Evolutionary conservation across 2,888 invertebrate species (phyloP).

Genomic region (Phania funesta): DNA sequence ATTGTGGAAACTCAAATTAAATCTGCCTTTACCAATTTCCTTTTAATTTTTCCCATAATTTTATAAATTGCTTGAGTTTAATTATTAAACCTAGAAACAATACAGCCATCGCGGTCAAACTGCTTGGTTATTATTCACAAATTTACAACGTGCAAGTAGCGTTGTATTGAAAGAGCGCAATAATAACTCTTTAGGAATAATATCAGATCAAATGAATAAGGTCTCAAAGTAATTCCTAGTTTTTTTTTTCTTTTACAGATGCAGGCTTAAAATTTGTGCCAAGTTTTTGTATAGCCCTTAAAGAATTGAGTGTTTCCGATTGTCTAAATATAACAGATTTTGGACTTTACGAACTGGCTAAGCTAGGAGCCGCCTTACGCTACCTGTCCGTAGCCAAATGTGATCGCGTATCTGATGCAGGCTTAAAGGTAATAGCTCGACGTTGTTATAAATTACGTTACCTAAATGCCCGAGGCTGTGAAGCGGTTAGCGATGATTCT

Average conservation of each 20-base stretch:
- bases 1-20: too few species aligned
- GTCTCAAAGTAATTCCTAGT: not conserved
- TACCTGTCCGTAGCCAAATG: conserved; percentile 97
- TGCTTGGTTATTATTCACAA: too few species aligned
- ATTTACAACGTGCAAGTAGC: too few species aligned
- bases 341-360: conserved; percentile 93
- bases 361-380: conserved; percentile 92
- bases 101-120: too few species aligned
- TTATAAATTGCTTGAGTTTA: too few species aligned
- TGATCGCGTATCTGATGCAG: conserved; percentile 94
- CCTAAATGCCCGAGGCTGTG: conserved; percentile 94
- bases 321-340: conserved; percentile 94
- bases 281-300: conserved; percentile 90
- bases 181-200: too few species aligned
- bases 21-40: too few species aligned
- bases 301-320: conserved; percentile 94
- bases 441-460: conserved; percentile 94
- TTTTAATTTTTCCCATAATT: too few species aligned
- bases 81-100: too few species aligned
- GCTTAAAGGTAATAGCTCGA: conserved; percentile 91
- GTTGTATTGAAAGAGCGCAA: too few species aligned
- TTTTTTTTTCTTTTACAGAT: conserved; percentile 82
- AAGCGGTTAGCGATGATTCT: conserved; percentile 95
- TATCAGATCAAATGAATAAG: too few species aligned
- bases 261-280: conserved; percentile 95